Conservation (phyloP, 2,797 vertebrate genomes). For the Tympanoctomys barrerae region DNA sequence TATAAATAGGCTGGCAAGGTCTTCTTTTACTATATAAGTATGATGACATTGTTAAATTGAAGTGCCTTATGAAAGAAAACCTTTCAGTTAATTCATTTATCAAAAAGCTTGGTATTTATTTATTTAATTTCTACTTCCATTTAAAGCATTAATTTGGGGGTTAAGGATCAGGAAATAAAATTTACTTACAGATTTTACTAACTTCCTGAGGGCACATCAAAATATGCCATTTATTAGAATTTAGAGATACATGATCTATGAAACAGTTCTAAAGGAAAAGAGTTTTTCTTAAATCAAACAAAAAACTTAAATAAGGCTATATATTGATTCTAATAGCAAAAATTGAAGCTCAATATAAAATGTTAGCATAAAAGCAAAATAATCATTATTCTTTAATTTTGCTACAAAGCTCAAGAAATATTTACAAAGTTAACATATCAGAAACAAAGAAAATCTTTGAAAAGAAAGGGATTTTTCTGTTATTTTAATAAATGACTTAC, state of each 20-base stretch:
- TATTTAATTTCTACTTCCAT: not conserved
- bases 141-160: not conserved
- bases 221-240: not conserved
- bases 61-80: conserved; percentile 39
- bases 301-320: not conserved
- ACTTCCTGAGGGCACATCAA: not conserved
- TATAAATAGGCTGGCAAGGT: conserved; percentile 11
- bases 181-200: conserved; percentile 34
- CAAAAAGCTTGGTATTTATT: not conserved
- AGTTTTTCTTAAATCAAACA: conserved; percentile 32
- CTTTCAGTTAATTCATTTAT: conserved; percentile 44
- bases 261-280: conserved; percentile 31
- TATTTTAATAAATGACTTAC: not conserved
- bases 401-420: not conserved
- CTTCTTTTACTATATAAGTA: conserved; percentile 49
- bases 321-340: conserved; percentile 8
- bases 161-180: conserved; percentile 40
- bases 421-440: not conserved
- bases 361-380: conserved; percentile 1
- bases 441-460: conserved; percentile 15
- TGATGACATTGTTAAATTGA: conserved; percentile 41
- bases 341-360: not conserved
- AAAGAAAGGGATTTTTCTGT: not conserved
- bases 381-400: not conserved
- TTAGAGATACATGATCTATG: not conserved